Evolutionary conservation across 2,797 vertebrate species (phyloP).

Genomic region (Poecilia velifera): DNA sequence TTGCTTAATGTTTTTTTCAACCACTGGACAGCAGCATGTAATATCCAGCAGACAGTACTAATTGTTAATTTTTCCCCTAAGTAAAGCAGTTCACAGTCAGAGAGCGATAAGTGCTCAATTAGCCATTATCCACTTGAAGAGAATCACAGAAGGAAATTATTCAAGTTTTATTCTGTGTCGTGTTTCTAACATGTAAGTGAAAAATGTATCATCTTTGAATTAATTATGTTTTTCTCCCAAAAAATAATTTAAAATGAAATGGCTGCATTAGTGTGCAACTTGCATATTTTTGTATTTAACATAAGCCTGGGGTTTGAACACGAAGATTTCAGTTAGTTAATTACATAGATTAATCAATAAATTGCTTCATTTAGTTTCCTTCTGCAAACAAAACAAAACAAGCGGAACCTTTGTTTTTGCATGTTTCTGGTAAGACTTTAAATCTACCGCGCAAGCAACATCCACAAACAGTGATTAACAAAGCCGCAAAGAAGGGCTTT

Average conservation of each 20-base stretch:
- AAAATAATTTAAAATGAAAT: neutral
- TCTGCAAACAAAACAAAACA: neutral
- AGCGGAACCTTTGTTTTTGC: neutral
- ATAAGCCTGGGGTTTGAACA: neutral
- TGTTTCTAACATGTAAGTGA: neutral
- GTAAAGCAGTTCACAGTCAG: constrained; percentile 19
- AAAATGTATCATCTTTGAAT: neutral
- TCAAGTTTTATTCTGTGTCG: neutral
- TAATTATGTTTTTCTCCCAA: neutral
- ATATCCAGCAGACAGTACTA: constrained; percentile 25
- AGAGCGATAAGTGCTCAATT: constrained; percentile 22
- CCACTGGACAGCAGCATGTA: constrained; percentile 2
- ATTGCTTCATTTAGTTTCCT: neutral
- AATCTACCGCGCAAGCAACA: neutral
- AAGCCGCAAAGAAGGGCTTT: neutral
- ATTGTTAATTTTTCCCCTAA: constrained; percentile 33
- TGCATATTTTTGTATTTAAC: neutral
- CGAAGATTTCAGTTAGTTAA: neutral
- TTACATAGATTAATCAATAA: neutral
- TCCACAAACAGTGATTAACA: neutral
- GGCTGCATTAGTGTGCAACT: neutral
- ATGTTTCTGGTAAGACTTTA: neutral
- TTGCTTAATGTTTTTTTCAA: constrained; percentile 43
- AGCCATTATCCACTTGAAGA: constrained; percentile 38
- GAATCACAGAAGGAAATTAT: constrained; percentile 1